Conservation (phyloP, 2,797 vertebrate species). For the Strix occidentalis region DNA sequence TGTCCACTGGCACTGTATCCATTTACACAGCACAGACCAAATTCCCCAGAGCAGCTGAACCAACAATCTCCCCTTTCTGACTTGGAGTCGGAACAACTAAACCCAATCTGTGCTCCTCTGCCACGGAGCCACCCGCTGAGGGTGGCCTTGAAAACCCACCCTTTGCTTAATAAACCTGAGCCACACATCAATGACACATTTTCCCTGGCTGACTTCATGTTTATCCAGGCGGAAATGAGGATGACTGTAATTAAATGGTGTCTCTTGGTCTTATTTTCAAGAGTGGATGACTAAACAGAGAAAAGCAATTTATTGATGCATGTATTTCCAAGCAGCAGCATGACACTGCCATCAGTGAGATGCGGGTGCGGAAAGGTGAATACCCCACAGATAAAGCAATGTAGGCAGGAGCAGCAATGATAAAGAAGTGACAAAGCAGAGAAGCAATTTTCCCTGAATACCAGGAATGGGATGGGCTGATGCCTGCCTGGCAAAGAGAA, state of each 20-base stretch:
- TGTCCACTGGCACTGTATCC: background rate
- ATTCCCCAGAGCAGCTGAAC: background rate
- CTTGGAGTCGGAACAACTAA: background rate
- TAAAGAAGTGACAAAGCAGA: background rate
- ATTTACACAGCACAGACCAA: background rate
- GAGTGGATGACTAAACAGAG: background rate
- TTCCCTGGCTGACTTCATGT: background rate
- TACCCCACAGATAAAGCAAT: background rate
- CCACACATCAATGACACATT: background rate
- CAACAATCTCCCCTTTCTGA: background rate
- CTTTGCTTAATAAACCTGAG: background rate
- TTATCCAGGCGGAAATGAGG: background rate
- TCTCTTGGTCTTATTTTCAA: background rate
- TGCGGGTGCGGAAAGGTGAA: background rate
- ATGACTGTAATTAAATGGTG: background rate
- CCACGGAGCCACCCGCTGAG: background rate
- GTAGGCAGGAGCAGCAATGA: background rate
- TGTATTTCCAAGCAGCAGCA: background rate
- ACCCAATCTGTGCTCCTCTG: background rate
- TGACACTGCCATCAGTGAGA: background rate
- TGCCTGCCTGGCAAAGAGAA: background rate
- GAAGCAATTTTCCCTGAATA: background rate
- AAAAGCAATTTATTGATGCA: background rate
- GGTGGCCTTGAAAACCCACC: background rate
- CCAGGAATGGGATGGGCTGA: background rate